Percentiles rank a stretch among this genome's conserved stretches.
phyloP scores from a whole-genome alignment of 2,797 vertebrate species.

The Trichosurus vulpecula region DNA sequence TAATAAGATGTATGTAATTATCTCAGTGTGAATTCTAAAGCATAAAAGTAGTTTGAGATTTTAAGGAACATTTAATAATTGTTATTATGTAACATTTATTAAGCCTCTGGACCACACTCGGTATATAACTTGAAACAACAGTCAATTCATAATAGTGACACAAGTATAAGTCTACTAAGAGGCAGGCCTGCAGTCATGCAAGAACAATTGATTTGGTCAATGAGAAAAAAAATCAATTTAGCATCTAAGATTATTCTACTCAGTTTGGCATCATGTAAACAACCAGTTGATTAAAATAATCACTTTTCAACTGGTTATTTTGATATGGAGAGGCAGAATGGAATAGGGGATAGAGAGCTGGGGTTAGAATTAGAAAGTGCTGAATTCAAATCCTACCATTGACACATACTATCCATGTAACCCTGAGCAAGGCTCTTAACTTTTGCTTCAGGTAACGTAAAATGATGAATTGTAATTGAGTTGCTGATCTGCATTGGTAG shows the following conservation, averaged over 20 bases:
- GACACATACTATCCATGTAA: not conserved
- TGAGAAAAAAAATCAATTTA: slow-evolving; percentile 23
- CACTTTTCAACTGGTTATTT: not conserved
- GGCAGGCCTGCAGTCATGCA: slow-evolving; percentile 1
- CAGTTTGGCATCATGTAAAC: slow-evolving; percentile 10
- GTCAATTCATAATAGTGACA: slow-evolving; percentile 52
- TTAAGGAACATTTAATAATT: slow-evolving; percentile 74
- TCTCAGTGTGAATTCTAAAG: slow-evolving; percentile 74
- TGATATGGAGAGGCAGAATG: not conserved
- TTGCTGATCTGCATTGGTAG: not conserved
- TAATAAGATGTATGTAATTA: slow-evolving; percentile 74
- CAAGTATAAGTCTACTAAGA: slow-evolving; percentile 61
- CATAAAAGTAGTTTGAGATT: slow-evolving; percentile 71
- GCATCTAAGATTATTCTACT: not conserved
- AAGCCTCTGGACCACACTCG: slow-evolving; percentile 64
- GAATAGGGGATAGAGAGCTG: not conserved
- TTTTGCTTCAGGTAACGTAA: not conserved
- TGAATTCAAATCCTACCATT: not conserved
- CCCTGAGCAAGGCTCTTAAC: not conserved
- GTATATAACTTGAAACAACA: slow-evolving; percentile 65
- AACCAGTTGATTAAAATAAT: not conserved
- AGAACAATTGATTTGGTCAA: slow-evolving; percentile 39
- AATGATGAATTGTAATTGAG: not conserved
- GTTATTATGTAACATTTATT: slow-evolving; percentile 78
- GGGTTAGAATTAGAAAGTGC: not conserved